Base-by-base conservation (phyloP, 2,888 invertebrate species). In the Cataglyphis livida region DNA sequence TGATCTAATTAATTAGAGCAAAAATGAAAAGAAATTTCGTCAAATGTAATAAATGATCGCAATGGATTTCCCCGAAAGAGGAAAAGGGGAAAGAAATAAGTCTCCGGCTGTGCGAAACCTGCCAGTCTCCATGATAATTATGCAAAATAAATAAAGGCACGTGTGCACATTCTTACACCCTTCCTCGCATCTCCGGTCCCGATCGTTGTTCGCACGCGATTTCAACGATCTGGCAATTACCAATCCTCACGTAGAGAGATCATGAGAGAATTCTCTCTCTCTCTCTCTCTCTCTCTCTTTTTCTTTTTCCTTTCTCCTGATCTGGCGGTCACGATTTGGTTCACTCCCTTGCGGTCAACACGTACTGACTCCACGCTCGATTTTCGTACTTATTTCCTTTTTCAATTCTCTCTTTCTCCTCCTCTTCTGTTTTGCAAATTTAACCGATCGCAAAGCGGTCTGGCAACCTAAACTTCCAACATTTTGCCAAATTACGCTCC, bases 101-200 rank as follows among this genome's bases (percentile, higher is more conserved):
- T 66, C 64, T 66, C 64, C 57, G 35, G 74, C 48, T 66, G 78
- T 71, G 74, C 74, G 83, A 83, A 89, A 90, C 84, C 87, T 88
- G 89, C 84, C 83, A 84, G 78, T 51, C 82, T 81, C 81, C 83
- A 85, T 81, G 54, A 28, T 85, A 92, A 92, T 92, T 92, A 92
- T 92, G 92, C 89, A 92, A 92, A 92, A 92, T 92, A 92, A 92
- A 92, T 92, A 92, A 92, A 91, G 92, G 91, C 92, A 92, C 92
- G 92, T 90, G 92, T 89, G 83, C 85, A 89, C 89, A 91, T 92
- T 92, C 91, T 91, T 91, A 90, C 90, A 88, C 89, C 89, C 89
- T 88, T 83, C 83, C 86, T 85, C 82, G 65, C 78, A 62, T 65
- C 76, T 70, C 85, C 61, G 21, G 18, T 18, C 68, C 25, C 48